Evolutionary conservation across 1,140 invertebrate genomes (phyloP).

Genomic region (Luehdorfia chinensis): DNA sequence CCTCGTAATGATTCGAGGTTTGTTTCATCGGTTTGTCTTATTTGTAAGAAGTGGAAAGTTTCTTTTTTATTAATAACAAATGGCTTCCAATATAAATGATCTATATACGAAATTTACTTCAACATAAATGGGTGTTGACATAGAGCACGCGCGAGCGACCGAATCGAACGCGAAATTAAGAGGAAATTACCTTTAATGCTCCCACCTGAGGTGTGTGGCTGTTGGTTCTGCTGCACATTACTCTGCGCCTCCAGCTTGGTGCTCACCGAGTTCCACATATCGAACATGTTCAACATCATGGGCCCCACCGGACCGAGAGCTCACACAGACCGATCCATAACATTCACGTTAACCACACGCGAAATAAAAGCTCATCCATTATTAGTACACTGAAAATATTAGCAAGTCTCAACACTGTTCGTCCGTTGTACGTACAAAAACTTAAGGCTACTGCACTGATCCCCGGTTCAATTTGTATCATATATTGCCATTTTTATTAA

Average conservation of each 20-base stretch:
- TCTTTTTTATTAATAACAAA: too few species aligned
- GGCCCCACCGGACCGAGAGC: slow-evolving; percentile 40
- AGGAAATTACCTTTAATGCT: slow-evolving; percentile 88
- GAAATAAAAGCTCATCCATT: slow-evolving; percentile 39
- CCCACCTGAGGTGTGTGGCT: slow-evolving; percentile 87
- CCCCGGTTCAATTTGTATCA: slow-evolving; percentile 61
- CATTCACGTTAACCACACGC: slow-evolving; percentile 36
- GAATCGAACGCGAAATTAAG: slow-evolving; percentile 34
- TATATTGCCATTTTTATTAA: slow-evolving; percentile 45
- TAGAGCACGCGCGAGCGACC: slow-evolving; percentile 1
- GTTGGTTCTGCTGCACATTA: slow-evolving; percentile 81
- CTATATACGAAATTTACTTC: too few species aligned
- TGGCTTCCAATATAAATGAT: too few species aligned
- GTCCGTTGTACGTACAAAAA: slow-evolving; percentile 59
- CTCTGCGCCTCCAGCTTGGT: slow-evolving; percentile 86
- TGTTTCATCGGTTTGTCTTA: too few species aligned
- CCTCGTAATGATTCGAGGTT: too few species aligned
- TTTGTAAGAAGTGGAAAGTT: too few species aligned
- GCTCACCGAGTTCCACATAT: slow-evolving; percentile 91
- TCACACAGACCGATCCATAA: slow-evolving; percentile 43
- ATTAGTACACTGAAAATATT: slow-evolving; percentile 47
- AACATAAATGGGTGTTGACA: too few species aligned
- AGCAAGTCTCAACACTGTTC: slow-evolving; percentile 60
- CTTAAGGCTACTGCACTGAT: slow-evolving; percentile 69
- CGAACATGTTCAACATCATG: slow-evolving; percentile 84